These are phyloP conservation scores for Tetramorium bicarinatum DNA, from an alignment of 2,888 invertebrate genomes.

Conservation along the genomic window DNA sequence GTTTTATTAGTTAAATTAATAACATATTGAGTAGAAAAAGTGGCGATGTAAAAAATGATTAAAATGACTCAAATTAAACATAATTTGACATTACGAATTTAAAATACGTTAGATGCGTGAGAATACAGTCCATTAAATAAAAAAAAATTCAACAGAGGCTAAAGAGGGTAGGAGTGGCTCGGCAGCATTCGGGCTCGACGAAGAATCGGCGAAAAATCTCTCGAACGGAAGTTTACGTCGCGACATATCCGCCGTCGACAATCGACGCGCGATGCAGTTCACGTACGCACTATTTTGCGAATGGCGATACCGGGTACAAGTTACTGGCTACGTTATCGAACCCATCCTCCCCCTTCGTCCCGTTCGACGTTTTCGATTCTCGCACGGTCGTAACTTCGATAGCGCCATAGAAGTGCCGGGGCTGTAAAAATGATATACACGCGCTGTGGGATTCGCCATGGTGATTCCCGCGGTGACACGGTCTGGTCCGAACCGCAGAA, in stretches of 20 bases:
- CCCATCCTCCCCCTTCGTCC: constrained; percentile 36
- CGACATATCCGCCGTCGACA: constrained; percentile 17
- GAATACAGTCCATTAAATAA: not conserved
- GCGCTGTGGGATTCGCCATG: constrained; percentile 19
- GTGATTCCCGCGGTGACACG: constrained; percentile 27
- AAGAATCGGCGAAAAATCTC: not conserved
- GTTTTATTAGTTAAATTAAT: too few relatives aligned
- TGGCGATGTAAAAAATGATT: too few relatives aligned
- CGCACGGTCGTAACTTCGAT: constrained; percentile 69
- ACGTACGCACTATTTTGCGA: constrained; percentile 45
- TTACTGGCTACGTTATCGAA: constrained; percentile 69
- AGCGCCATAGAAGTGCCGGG: constrained; percentile 45
- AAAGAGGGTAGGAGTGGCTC: not conserved
- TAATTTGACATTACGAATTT: too few relatives aligned
- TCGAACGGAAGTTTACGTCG: constrained; percentile 34
- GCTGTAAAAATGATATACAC: constrained; percentile 67
- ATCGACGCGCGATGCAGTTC: constrained; percentile 34
- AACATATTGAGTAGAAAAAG: too few relatives aligned
- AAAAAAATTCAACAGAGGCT: not conserved
- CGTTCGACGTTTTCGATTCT: constrained; percentile 66
- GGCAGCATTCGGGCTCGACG: not conserved
- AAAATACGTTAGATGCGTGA: not conserved
- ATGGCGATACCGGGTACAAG: constrained; percentile 44
- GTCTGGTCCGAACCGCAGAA: not conserved
- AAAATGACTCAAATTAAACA: too few relatives aligned